Evolutionary conservation across 2,888 invertebrate genomes (phyloP).

Genomic region (Acrocyrtus sp.): DNA sequence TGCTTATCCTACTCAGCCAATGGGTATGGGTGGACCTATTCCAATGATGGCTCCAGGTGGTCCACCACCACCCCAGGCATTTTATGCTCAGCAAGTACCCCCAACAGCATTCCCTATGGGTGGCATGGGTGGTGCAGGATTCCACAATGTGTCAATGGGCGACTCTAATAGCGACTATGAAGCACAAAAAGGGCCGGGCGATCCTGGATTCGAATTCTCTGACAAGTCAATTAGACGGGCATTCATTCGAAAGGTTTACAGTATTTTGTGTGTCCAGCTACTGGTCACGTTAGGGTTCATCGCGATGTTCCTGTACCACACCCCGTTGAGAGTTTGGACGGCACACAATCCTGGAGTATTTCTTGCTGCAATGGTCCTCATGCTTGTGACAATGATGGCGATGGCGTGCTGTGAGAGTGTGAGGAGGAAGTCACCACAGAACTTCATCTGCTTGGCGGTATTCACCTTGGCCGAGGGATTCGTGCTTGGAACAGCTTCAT

Average conservation of each 20-base stretch:
- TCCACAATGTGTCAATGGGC: conserved; percentile 32
- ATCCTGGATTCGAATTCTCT: conserved; percentile 10
- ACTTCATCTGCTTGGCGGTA: conserved; percentile 87
- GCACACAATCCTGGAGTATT: conserved; percentile 39
- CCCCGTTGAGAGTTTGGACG: conserved; percentile 41
- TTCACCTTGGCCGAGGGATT: conserved; percentile 88
- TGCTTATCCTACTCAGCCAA: conserved; percentile 1
- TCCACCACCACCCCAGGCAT: conserved; percentile 20
- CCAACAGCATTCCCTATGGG: conserved; percentile 36
- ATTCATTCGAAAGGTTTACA: conserved; percentile 78
- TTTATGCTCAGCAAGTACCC: conserved; percentile 38
- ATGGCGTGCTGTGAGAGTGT: conserved; percentile 82
- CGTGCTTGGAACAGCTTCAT: conserved; percentile 78
- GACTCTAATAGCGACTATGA: conserved; percentile 20
- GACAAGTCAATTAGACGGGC: conserved; percentile 33
- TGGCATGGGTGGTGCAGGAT: conserved; percentile 23
- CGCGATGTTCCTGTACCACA: conserved; percentile 75
- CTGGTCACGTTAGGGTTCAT: conserved; percentile 82
- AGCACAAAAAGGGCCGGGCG: conserved; percentile 7
- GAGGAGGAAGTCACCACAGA: conserved; percentile 84
- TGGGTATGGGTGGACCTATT: conserved; percentile 19
- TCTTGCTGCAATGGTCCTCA: conserved; percentile 41
- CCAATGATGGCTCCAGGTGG: conserved; percentile 17
- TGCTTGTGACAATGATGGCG: conserved; percentile 56
- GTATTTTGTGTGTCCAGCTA: conserved; percentile 85